Conservation (phyloP, 1,140 invertebrate genomes). For the Aphelenchoides avenae region DNA sequence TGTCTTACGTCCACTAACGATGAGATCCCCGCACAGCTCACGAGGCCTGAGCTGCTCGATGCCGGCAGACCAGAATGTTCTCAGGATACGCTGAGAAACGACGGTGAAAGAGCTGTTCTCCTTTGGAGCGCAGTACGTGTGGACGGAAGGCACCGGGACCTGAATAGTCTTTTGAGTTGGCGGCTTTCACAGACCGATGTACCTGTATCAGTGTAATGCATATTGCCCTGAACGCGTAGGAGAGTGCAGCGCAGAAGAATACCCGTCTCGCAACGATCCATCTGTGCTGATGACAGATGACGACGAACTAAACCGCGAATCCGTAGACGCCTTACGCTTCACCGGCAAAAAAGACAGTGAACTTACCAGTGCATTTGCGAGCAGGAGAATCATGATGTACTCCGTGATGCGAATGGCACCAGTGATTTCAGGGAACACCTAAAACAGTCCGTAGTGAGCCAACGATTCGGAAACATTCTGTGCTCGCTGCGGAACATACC, state of each 20-base stretch:
- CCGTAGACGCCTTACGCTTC: too few relatives aligned
- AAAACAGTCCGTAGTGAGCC: conserved; percentile 14
- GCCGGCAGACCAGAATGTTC: conserved; percentile 31
- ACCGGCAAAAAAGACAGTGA: too few relatives aligned
- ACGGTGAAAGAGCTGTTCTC: conserved; percentile 13
- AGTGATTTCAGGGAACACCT: conserved; percentile 23
- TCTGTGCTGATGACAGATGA: conserved; percentile 37
- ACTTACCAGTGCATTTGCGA: too few relatives aligned
- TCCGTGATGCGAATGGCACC: conserved; percentile 25
- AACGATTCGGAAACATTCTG: conserved; percentile 29
- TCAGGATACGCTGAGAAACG: conserved; percentile 17
- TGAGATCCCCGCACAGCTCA: conserved; percentile 31
- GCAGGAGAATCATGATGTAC: conserved; percentile 29
- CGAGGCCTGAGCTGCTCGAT: conserved; percentile 26
- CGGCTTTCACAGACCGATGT: too few relatives aligned
- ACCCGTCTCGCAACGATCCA: conserved; percentile 29
- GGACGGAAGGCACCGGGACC: conserved; percentile 28
- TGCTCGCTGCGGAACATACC: too few relatives aligned
- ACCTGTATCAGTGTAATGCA: conserved; percentile 28
- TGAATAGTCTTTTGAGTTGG: too few relatives aligned
- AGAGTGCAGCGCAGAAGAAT: conserved; percentile 19
- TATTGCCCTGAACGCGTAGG: conserved; percentile 24
- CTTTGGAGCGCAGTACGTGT: conserved; percentile 31
- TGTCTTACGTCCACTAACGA: conserved; percentile 30
- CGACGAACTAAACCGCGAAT: conserved; percentile 14